phyloP scores from a whole-genome alignment of 92 coral and sea anemone species.

The Palythoa grandiflora region DNA sequence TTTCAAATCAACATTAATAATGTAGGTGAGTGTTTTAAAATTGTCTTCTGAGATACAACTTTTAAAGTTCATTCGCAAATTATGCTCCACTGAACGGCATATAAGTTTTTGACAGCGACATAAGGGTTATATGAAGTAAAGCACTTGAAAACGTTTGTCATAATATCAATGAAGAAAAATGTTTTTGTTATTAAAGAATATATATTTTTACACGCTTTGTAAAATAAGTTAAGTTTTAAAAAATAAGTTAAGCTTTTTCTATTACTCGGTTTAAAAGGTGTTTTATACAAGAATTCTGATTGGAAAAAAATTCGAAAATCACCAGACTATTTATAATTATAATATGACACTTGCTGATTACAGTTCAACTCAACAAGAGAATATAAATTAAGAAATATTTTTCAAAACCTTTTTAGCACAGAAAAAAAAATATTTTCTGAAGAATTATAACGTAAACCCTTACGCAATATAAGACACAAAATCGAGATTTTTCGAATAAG shows the following conservation, averaged over 20 bases:
- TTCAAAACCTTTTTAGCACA: neutral
- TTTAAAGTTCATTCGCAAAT: neutral
- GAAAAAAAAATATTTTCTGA: neutral
- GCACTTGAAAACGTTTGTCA: neutral
- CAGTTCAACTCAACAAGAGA: neutral
- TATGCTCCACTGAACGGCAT: neutral
- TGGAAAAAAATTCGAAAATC: neutral
- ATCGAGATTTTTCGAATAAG: too few species aligned
- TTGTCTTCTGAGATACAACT: neutral
- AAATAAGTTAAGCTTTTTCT: neutral
- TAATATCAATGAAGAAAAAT: neutral
- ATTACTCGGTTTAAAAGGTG: neutral
- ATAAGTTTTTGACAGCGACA: neutral
- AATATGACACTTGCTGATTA: neutral
- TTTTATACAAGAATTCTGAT: neutral
- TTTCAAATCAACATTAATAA: neutral
- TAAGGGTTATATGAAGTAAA: neutral
- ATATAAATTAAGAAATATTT: conserved; percentile 1
- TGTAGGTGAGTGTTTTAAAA: neutral
- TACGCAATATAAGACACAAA: neutral
- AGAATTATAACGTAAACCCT: neutral
- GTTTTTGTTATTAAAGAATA: neutral
- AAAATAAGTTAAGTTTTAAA: too few species aligned
- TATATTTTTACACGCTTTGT: neutral
- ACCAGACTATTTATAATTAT: neutral